Evolutionary conservation across 1,140 invertebrate species (phyloP), one percentile per base, ranked within the genome.

Genomic region (Eurosta solidaginis): DNA sequence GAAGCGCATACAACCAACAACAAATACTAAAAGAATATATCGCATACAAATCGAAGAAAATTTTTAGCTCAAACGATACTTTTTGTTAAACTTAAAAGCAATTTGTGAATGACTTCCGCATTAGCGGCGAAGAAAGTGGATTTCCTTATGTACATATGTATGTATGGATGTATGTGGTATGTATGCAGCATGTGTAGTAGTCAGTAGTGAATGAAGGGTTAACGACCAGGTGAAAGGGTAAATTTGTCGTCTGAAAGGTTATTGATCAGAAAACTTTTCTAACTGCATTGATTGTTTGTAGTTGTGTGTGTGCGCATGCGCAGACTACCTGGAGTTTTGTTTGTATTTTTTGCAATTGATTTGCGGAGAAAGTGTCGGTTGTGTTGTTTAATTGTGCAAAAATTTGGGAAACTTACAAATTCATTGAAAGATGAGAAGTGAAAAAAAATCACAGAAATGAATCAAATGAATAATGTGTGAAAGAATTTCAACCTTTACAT

Each of bases 361-460:
- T 68, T 68, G 59, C 59, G 59, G 59, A 68, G 59, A 68, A 68
- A 68, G 59, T 68, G 59, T 68, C 59, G 59, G 40, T 68, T 68
- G 59, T 42, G n/a, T 68, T 68, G 33, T 36, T 29, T 68, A 68
- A 68, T 68, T 68, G 59, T 68, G 59, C 59, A 40, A 68, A 68
- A 68, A 68, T 68, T 68, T 22, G 59, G 59, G 59, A 68, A 68
- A 68, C 17, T 42, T 40, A 68, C 59, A 63, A 63, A 63, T 63
- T 36, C 40, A n/a, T 29, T 40, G 29, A n/a, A 63, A 63, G 14
- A n/a, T n/a, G 33, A 40, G 6, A 52, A 52, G 49, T n/a, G n/a
- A n/a, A n/a, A n/a, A n/a, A n/a, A n/a, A n/a, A n/a, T n/a, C n/a
- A n/a, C n/a, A n/a, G 5, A 52, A 52, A 22, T 52, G 20, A 52